phyloP scores from a whole-genome alignment of 2,888 invertebrate species.

The Spialia ferax region DNA sequence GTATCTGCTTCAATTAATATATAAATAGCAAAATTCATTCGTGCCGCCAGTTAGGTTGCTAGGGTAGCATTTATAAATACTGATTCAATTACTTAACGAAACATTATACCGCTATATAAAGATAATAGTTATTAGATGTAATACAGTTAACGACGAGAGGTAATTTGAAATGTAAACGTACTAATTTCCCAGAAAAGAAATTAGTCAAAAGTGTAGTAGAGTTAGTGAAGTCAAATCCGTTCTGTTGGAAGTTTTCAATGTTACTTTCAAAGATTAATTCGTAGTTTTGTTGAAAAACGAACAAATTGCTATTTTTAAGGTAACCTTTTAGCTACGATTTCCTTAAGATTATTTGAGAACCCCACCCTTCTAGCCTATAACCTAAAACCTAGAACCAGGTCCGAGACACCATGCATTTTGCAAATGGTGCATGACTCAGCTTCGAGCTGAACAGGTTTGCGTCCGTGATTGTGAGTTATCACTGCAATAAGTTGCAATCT shows the following conservation, averaged over 20 bases:
- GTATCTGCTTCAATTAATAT: slow-evolving; percentile 25
- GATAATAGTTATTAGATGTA: background rate
- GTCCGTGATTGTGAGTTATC: slow-evolving; percentile 37
- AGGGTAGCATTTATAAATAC: background rate
- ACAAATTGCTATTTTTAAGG: background rate
- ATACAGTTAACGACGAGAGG: no score
- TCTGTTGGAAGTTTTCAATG: background rate
- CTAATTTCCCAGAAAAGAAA: no score
- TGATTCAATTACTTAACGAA: slow-evolving; percentile 7
- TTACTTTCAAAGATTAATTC: background rate
- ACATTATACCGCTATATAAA: background rate
- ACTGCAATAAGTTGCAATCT: slow-evolving; percentile 40
- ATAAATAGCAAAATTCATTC: slow-evolving; percentile 3
- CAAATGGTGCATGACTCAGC: slow-evolving; percentile 35
- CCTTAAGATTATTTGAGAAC: no score
- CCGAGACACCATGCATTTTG: slow-evolving; percentile 22
- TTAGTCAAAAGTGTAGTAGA: background rate
- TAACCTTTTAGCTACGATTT: no score
- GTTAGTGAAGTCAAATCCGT: background rate
- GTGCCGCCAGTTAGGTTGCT: slow-evolving; percentile 7
- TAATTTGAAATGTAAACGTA: no score
- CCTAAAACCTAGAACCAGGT: background rate
- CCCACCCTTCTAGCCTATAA: no score
- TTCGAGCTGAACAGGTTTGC: slow-evolving; percentile 29
- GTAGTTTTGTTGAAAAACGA: background rate